Conservation (phyloP, 2,888 invertebrate genomes). For the Melanostoma mellinum region DNA sequence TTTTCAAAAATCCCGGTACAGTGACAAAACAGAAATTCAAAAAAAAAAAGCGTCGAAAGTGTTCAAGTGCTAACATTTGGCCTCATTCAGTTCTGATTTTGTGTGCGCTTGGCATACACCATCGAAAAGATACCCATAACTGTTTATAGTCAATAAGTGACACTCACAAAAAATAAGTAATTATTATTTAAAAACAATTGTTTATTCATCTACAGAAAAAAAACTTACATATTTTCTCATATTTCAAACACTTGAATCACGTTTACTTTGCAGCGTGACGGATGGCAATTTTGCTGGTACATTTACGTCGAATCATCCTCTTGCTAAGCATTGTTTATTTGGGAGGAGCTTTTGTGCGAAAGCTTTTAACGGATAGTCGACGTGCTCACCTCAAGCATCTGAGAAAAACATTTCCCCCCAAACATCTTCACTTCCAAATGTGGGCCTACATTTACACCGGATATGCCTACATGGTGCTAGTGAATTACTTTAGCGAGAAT, state of each 20-base stretch:
- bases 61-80: slow-evolving; percentile 23
- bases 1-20: neutral
- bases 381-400: slow-evolving; percentile 77
- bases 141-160: slow-evolving; percentile 54
- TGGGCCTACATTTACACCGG: slow-evolving; percentile 81
- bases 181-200: slow-evolving; percentile 16
- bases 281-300: slow-evolving; percentile 80
- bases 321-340: slow-evolving; percentile 80
- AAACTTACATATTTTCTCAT: slow-evolving; percentile 54
- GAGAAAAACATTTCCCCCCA: slow-evolving; percentile 71
- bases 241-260: slow-evolving; percentile 12
- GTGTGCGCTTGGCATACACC: slow-evolving; percentile 29
- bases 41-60: slow-evolving; percentile 10
- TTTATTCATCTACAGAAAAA: slow-evolving; percentile 72
- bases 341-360: slow-evolving; percentile 79
- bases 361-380: slow-evolving; percentile 78
- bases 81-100: slow-evolving; percentile 43
- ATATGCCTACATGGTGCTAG: slow-evolving; percentile 78
- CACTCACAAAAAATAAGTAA: slow-evolving; percentile 25
- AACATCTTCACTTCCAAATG: slow-evolving; percentile 80
- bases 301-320: slow-evolving; percentile 80
- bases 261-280: slow-evolving; percentile 35
- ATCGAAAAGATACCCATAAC: slow-evolving; percentile 13
- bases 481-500: slow-evolving; percentile 78
- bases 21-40: slow-evolving; percentile 1